These are phyloP conservation scores for Halcyon senegalensis DNA, from an alignment of 2,113 vertebrate species.

Conservation along the genomic window DNA sequence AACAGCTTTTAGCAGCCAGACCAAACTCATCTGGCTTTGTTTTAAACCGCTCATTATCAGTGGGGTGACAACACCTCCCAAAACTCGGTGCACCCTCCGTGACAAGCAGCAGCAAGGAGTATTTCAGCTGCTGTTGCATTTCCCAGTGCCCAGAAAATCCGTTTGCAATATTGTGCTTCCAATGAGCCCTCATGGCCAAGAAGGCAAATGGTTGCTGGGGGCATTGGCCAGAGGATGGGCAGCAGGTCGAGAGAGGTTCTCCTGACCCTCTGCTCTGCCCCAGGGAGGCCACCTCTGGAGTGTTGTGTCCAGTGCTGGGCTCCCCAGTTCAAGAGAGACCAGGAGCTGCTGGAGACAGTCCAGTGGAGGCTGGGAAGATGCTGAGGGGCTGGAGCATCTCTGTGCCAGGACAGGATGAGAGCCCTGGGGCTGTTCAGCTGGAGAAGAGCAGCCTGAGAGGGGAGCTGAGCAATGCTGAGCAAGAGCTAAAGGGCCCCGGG, in stretches of 20 bases:
- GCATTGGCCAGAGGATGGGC: neutral
- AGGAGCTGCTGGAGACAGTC: too few species aligned
- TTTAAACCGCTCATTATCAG: accelerated
- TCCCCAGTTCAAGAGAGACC: too few species aligned
- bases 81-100: neutral
- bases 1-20: neutral
- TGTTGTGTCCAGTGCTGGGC: too few species aligned
- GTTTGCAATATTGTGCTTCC: too few species aligned
- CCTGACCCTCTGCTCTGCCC: neutral
- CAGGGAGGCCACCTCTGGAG: too few species aligned
- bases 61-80: accelerated
- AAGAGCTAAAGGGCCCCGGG: too few species aligned
- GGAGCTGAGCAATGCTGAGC: too few species aligned
- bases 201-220: neutral
- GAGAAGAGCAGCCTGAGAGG: too few species aligned
- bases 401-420: too few species aligned
- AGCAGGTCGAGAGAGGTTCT: neutral
- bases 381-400: too few species aligned
- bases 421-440: too few species aligned
- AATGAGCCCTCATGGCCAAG: neutral
- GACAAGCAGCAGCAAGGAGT: neutral
- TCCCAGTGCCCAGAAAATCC: neutral
- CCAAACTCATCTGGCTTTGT: neutral
- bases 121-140: neutral
- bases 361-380: too few species aligned